Conservation (phyloP, 2,888 invertebrate genomes). For the Troglohyphantes excavatus region DNA sequence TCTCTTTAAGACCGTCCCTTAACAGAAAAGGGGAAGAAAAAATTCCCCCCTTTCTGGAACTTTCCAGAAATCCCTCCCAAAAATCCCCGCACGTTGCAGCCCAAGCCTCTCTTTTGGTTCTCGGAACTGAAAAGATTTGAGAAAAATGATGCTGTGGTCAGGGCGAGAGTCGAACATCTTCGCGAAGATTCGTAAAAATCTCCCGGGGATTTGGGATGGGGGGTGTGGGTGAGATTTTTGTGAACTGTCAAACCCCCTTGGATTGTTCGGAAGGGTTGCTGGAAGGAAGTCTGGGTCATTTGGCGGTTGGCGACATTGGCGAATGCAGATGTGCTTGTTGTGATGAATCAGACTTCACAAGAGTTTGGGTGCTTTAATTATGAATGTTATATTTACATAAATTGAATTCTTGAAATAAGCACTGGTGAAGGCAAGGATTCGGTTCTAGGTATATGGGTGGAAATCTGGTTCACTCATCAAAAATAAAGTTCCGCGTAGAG, state of each 20-base stretch:
- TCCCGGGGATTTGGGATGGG: slow-evolving; percentile 49
- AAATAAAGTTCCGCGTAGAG: too few relatives aligned
- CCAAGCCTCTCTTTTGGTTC: slow-evolving; percentile 35
- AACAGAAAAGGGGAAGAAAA: slow-evolving; percentile 19
- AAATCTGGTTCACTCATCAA: too few relatives aligned
- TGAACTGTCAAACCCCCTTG: slow-evolving; percentile 60
- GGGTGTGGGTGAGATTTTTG: slow-evolving; percentile 59
- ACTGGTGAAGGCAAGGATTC: too few relatives aligned
- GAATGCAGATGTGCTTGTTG: not conserved
- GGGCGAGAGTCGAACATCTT: slow-evolving; percentile 65
- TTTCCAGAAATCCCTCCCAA: slow-evolving; percentile 13
- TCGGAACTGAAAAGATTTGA: slow-evolving; percentile 38
- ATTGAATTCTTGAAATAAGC: too few relatives aligned
- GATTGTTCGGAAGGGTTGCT: slow-evolving; percentile 47
- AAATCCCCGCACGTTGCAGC: slow-evolving; percentile 48
- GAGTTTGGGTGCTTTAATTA: too few relatives aligned
- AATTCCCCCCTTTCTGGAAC: not conserved
- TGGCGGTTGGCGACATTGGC: slow-evolving; percentile 28
- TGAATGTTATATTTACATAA: too few relatives aligned
- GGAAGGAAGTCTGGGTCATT: slow-evolving; percentile 2
- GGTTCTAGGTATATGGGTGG: too few relatives aligned
- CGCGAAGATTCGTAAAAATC: slow-evolving; percentile 44
- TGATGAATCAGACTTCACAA: too few relatives aligned
- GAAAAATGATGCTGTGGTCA: slow-evolving; percentile 69
- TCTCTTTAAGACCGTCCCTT: slow-evolving; percentile 16